Evolutionary conservation across 2,888 invertebrate species (phyloP), one percentile per base, ranked within the genome.

Genomic region (Ectobius pallidus): DNA sequence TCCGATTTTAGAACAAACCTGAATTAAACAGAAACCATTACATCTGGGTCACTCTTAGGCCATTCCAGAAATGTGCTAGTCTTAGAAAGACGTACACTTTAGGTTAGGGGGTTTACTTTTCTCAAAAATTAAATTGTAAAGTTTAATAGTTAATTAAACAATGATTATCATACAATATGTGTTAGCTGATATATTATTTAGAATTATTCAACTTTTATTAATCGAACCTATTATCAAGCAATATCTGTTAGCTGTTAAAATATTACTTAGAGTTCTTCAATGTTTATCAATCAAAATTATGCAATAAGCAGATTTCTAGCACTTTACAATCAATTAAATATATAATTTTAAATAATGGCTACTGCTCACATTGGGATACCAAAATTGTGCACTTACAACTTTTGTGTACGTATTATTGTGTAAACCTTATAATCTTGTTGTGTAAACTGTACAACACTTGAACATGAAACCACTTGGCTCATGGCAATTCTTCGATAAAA

Each of bases 101-200:
- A n/a, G n/a, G n/a, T n/a, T n/a, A n/a, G n/a, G n/a, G n/a, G n/a
- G n/a, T n/a, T 46, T 46, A 46, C 46, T 46, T 46, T 46, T 46
- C 46, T 46, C 46, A 46, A n/a, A 46, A 46, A 46, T 46, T n/a
- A n/a, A n/a, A 46, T 46, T 46, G 7, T 46, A 46, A 46, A 46
- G 46, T 46, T 46, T n/a, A 46, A 46, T n/a, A 46, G 11, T n/a
- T 7, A 11, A 46, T n/a, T 46, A n/a, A 46, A 46, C 7, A 46
- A 46, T 46, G 46, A 46, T 46, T 46, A 46, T 46, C 9, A 46
- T 46, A 46, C 46, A 46, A 46, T n/a, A 46, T n/a, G 46, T 46
- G n/a, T n/a, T n/a, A n/a, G n/a, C n/a, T n/a, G n/a, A 46, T 46
- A 46, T 14, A 46, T 46, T 46, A 46, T 46, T 46, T 46, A n/a